These are phyloP conservation scores for Eupeodes latifasciatus DNA, from an alignment of 2,888 invertebrate species.

Conservation along the genomic window DNA sequence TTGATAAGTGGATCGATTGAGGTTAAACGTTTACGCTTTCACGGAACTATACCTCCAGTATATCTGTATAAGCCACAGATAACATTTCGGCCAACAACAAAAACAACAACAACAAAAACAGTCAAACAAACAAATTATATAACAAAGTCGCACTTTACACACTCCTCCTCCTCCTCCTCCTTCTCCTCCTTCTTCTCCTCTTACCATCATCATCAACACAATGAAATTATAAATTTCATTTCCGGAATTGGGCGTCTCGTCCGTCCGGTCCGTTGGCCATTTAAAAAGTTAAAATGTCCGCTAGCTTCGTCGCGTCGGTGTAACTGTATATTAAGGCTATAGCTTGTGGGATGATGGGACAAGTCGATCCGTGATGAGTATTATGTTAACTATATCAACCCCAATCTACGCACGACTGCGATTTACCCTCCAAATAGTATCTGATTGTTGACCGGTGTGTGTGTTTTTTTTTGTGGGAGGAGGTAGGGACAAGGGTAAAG, in stretches of 20 bases:
- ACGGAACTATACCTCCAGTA: neutral
- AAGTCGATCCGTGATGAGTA: neutral
- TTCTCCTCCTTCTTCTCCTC: too few species aligned
- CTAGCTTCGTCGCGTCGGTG: neutral
- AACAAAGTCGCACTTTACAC: neutral
- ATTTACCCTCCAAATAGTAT: constrained; percentile 25
- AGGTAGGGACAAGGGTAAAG: neutral
- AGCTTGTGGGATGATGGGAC: neutral
- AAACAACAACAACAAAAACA: constrained; percentile 27
- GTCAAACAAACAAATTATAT: constrained; percentile 37
- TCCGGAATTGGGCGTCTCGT: constrained; percentile 17
- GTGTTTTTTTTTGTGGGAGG: too few species aligned
- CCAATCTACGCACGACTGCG: constrained; percentile 31
- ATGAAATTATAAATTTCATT: constrained; percentile 67
- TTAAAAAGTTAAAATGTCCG: constrained; percentile 52
- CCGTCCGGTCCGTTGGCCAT: constrained; percentile 2
- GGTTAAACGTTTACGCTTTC: constrained; percentile 71
- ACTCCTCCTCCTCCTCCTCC: neutral
- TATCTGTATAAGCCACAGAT: neutral
- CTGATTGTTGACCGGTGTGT: neutral
- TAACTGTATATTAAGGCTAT: too few species aligned
- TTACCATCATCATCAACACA: neutral
- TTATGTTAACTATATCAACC: constrained; percentile 31
- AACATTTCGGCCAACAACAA: neutral
- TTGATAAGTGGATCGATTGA: constrained; percentile 77